phyloP scores from a whole-genome alignment of 2,888 invertebrate genomes.

The Athetis lepigone region DNA sequence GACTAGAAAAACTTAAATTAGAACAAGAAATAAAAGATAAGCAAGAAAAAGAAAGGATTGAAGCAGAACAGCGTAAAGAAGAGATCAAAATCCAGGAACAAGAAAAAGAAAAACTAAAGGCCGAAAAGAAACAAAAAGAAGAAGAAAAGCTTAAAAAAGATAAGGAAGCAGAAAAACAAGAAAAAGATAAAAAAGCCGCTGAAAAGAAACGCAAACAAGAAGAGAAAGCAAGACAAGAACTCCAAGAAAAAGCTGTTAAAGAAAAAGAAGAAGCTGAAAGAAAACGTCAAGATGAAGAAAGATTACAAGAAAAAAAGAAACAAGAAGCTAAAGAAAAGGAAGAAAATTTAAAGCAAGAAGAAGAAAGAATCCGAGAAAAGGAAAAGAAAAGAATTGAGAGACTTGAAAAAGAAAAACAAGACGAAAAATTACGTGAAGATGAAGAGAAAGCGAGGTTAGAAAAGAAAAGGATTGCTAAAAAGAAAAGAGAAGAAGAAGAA shows the following conservation, averaged over 20 bases:
- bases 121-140: constrained; percentile 14
- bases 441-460: constrained; percentile 37
- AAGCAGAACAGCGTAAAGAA: constrained; percentile 18
- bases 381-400: constrained; percentile 20
- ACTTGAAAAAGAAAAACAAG: constrained; percentile 29
- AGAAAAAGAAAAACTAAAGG: constrained; percentile 12
- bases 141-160: constrained; percentile 12
- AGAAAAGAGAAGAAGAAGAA: constrained; percentile 37
- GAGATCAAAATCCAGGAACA: constrained; percentile 9
- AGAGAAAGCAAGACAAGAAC: constrained; percentile 30
- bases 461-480: constrained; percentile 28
- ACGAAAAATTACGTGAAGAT: constrained; percentile 21
- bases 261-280: constrained; percentile 30
- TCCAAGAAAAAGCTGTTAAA: constrained; percentile 7
- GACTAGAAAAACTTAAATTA: constrained; percentile 6
- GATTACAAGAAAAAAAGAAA: constrained; percentile 20
- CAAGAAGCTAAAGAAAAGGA: constrained; percentile 34
- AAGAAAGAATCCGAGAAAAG: constrained; percentile 8
- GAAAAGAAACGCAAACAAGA: constrained; percentile 35
- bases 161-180: constrained; percentile 14
- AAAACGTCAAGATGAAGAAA: constrained; percentile 33
- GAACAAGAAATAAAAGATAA: constrained; percentile 22
- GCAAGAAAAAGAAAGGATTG: constrained; percentile 21
- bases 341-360: constrained; percentile 49
- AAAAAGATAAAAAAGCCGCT: constrained; percentile 14